These are phyloP conservation scores for Heliconius congener DNA, from an alignment of 1,140 invertebrate species.

Conservation along the genomic window DNA sequence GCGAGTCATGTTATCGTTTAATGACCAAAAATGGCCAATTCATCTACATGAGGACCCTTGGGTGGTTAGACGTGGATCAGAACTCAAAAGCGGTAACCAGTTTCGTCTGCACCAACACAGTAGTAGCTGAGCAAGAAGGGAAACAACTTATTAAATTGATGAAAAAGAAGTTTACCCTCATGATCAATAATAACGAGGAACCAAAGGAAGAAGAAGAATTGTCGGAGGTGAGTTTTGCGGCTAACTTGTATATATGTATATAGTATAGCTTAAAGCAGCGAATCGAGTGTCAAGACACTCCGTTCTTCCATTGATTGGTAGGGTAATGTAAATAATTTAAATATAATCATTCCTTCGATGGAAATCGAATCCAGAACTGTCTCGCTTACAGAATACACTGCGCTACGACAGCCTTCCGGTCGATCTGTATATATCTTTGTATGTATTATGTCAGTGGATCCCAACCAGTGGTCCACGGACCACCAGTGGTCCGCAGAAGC, in stretches of 20 bases:
- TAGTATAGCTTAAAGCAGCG: not conserved
- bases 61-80: conserved; percentile 88
- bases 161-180: conserved; percentile 85
- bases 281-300: no score
- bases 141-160: conserved; percentile 85
- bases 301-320: no score
- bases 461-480: no score
- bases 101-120: conserved; percentile 92
- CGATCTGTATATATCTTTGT: no score
- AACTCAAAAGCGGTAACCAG: conserved; percentile 87
- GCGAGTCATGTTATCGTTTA: conserved; percentile 91
- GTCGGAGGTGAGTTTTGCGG: not conserved
- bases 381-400: no score
- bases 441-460: no score
- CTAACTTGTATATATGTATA: not conserved
- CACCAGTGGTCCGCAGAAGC: no score
- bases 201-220: conserved; percentile 1
- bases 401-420: no score
- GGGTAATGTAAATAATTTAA: no score
- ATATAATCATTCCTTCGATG: no score
- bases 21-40: conserved; percentile 89
- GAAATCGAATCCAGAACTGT: no score
- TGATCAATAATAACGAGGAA: conserved; percentile 76
- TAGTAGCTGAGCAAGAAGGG: conserved; percentile 88
- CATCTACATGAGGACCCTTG: conserved; percentile 90